A percentile compares a stretch with the other conserved stretches of the same genome.
Conservation (phyloP, 2,888 invertebrate genomes). For the Oegoconia quadripuncta region DNA sequence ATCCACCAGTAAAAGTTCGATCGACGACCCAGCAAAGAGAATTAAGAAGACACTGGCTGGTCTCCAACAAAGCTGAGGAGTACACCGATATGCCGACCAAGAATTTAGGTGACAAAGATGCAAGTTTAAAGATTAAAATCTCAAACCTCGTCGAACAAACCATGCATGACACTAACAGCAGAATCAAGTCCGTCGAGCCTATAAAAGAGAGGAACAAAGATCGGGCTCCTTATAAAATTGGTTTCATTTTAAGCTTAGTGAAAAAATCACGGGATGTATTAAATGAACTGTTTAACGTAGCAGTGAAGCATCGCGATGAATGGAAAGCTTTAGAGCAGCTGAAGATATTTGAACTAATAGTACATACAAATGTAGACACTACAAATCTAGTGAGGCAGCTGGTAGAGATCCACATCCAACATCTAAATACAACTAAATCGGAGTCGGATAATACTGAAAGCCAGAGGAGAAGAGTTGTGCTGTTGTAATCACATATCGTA, state of each 20-base stretch:
- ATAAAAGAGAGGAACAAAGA: slow-evolving; percentile 37
- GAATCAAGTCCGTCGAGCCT: slow-evolving; percentile 37
- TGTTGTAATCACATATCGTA: slow-evolving; percentile 25
- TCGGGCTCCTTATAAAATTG: slow-evolving; percentile 45
- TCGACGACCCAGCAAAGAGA: slow-evolving; percentile 5
- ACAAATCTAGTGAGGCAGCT: slow-evolving; percentile 56
- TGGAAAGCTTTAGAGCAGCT: slow-evolving; percentile 62
- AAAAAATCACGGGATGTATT: slow-evolving; percentile 55
- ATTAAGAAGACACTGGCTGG: slow-evolving; percentile 22
- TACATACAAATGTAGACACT: slow-evolving; percentile 63
- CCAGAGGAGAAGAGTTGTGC: slow-evolving; percentile 34
- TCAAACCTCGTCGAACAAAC: slow-evolving; percentile 50
- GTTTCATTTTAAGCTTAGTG: slow-evolving; percentile 56
- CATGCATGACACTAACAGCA: slow-evolving; percentile 46
- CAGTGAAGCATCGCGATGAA: slow-evolving; percentile 55
- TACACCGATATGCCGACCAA: slow-evolving; percentile 5
- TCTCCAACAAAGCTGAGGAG: slow-evolving; percentile 1
- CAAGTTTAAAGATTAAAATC: slow-evolving; percentile 52
- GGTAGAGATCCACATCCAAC: slow-evolving; percentile 50
- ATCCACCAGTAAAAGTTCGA: neutral
- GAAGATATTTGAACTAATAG: slow-evolving; percentile 61
- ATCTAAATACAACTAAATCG: slow-evolving; percentile 33
- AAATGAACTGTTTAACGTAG: slow-evolving; percentile 61
- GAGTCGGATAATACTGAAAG: neutral
- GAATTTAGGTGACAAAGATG: slow-evolving; percentile 40